These are phyloP conservation scores for Epizoanthus scotinus DNA, from an alignment of 92 coral and sea anemone species.

Conservation along the genomic window DNA sequence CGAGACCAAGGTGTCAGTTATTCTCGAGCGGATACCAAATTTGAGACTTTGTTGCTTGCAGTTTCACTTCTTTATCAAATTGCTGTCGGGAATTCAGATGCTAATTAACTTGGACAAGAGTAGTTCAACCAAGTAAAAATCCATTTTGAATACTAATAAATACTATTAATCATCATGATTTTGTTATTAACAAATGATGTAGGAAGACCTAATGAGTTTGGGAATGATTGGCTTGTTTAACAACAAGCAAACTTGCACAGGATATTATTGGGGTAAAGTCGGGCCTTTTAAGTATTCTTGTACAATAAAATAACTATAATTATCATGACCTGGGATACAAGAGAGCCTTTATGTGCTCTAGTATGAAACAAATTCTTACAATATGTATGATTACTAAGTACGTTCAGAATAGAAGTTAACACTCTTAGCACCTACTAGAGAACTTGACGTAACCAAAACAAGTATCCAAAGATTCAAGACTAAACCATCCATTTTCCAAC, in stretches of 20 bases:
- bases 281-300: slow-evolving; percentile 2
- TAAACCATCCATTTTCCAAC: too few relatives aligned
- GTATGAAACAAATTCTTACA: neutral
- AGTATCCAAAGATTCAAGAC: too few relatives aligned
- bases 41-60: too few relatives aligned
- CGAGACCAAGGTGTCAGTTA: too few relatives aligned
- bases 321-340: too few relatives aligned
- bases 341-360: neutral
- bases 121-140: neutral
- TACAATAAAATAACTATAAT: slow-evolving; percentile 13
- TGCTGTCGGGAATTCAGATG: too few relatives aligned
- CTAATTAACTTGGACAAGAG: too few relatives aligned
- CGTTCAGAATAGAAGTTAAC: neutral
- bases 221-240: neutral
- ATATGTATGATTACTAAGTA: neutral
- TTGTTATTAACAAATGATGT: neutral
- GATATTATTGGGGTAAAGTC: neutral
- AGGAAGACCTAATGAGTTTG: slow-evolving; percentile 16
- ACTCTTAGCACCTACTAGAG: neutral
- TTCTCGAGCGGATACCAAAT: too few relatives aligned
- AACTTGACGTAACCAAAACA: too few relatives aligned
- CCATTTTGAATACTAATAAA: neutral
- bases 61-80: too few relatives aligned
- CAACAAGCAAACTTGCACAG: neutral
- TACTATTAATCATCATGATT: neutral